A percentile compares a stretch with the other conserved stretches of the same genome.
Evolutionary conservation across 2,113 vertebrate genomes (phyloP).

Genomic region (Gorsachius goisagi): DNA sequence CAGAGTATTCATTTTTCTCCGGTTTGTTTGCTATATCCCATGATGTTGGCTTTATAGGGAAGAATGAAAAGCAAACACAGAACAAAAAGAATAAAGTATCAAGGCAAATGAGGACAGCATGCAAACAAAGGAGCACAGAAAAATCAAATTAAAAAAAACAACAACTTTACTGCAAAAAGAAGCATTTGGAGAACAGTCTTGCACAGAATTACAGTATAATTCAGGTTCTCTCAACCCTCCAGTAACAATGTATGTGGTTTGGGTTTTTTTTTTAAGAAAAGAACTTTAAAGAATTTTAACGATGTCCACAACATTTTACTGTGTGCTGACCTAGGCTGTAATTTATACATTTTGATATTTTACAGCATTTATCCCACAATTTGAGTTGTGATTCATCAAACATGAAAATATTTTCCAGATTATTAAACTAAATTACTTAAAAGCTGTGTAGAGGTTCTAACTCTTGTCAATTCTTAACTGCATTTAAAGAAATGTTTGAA

Average conservation of each 20-base stretch:
- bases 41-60: neutral
- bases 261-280: neutral
- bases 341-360: neutral
- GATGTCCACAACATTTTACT: neutral
- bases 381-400: neutral
- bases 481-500: neutral
- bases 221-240: neutral
- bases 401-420: neutral
- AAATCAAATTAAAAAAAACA: conserved; percentile 5
- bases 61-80: conserved; percentile 1
- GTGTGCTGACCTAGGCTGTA: neutral
- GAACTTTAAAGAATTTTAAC: neutral
- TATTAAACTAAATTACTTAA: neutral
- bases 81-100: neutral
- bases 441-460: neutral
- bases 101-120: neutral
- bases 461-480: neutral
- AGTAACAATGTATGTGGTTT: neutral
- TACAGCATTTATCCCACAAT: neutral
- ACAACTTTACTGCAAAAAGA: neutral
- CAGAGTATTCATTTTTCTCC: neutral
- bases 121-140: neutral
- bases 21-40: neutral
- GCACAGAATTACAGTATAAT: neutral
- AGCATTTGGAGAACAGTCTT: neutral